phyloP scores from a whole-genome alignment of 2,113 vertebrate species.

The Podarcis muralis region DNA sequence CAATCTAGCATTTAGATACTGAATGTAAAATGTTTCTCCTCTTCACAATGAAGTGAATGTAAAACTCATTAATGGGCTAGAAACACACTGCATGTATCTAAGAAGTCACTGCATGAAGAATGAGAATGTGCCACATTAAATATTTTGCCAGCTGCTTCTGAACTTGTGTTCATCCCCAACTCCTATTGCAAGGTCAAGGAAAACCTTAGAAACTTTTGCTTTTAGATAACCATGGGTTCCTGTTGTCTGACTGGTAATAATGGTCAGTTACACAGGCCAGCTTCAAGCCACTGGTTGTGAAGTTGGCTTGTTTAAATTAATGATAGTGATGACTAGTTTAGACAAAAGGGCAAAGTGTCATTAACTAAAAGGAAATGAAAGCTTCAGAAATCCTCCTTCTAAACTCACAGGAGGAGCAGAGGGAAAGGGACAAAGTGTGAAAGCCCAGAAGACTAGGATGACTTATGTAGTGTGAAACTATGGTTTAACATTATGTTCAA shows the following conservation, averaged over 20 bases:
- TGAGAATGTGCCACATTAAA: not conserved
- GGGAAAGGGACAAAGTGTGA: too few species aligned
- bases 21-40: too few species aligned
- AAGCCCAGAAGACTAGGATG: not conserved
- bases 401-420: not conserved
- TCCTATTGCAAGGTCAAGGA: not conserved
- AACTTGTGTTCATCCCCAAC: not conserved
- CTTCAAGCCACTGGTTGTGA: not conserved
- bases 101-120: not conserved
- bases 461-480: not conserved
- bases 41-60: not conserved
- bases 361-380: not conserved
- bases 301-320: not conserved
- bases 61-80: not conserved
- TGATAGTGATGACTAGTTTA: not conserved
- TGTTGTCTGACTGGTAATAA: not conserved
- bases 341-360: not conserved
- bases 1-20: too few species aligned
- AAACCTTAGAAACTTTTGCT: not conserved
- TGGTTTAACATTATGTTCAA: not conserved
- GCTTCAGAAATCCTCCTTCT: not conserved
- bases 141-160: not conserved
- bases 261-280: not conserved
- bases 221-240: not conserved
- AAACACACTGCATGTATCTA: not conserved